These are phyloP conservation scores for Alfaro cultratus DNA, from an alignment of 2,797 vertebrate species.

Conservation along the genomic window DNA sequence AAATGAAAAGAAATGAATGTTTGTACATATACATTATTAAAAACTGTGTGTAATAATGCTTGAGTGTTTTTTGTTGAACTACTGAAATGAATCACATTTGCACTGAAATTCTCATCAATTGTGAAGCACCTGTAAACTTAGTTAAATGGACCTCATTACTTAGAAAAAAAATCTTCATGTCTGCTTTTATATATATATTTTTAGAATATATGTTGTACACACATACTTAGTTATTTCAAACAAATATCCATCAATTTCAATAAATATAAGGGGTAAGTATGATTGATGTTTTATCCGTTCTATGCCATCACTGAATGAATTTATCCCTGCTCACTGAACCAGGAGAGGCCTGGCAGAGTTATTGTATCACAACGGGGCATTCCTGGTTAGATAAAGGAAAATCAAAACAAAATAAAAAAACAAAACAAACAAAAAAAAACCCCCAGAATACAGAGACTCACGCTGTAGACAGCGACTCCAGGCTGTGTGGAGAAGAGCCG, in stretches of 20 bases:
- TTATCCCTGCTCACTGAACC: neutral
- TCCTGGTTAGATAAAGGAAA: neutral
- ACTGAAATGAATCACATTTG: neutral
- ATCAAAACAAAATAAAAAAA: neutral
- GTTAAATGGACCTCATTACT: neutral
- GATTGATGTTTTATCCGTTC: neutral
- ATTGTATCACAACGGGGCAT: neutral
- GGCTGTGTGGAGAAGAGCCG: conserved; percentile 82
- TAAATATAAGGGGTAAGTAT: neutral
- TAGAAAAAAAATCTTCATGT: neutral
- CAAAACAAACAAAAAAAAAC: neutral
- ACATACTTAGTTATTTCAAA: too few relatives aligned
- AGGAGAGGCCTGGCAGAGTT: neutral
- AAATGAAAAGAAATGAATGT: neutral
- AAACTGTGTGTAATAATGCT: neutral
- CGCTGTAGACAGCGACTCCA: conserved; percentile 83
- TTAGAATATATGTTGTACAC: too few relatives aligned
- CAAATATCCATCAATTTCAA: neutral
- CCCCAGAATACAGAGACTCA: conserved; percentile 66
- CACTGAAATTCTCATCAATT: neutral
- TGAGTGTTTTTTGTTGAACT: neutral
- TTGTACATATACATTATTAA: neutral
- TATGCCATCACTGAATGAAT: neutral
- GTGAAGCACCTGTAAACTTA: neutral
- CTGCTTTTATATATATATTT: too few relatives aligned